Base-by-base conservation (phyloP, 2,113 vertebrate genomes). In the Carollia perspicillata region DNA sequence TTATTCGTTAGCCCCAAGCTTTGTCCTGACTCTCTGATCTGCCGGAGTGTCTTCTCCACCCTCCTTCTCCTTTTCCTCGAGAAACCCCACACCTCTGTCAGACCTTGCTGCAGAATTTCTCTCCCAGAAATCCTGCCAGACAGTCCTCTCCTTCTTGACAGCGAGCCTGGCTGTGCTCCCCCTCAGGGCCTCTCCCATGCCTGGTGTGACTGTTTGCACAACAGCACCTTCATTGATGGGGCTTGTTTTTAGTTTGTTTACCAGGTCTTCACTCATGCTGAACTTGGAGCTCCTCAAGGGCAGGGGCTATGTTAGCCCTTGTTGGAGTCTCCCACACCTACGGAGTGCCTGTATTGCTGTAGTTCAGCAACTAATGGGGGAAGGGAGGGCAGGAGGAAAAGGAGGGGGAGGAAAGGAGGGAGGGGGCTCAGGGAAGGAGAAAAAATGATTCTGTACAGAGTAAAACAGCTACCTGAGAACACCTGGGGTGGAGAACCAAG, bases 281-380 rank as follows among this genome's bases (percentile, higher is more conserved):
- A 71, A 68, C 22, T 28, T 23, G 2, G 7, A n/a, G 63, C 6
- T 68, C 17, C 30, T 86, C 33, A 35, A 65, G 51, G 55, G 22
- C 63, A 60, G 60, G 4, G 37, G 9, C 26, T 69, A 1, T 28
- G 18, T 4, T 33, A 72, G 22, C 14, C 23, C 8, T 26, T n/a
- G 4, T 65, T 93, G 47, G 35, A 78, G 8, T 87, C 20, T 79
- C n/a, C 28, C 35, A 10, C 7, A 60, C 49, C 16, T 47, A 40
- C 20, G 35, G 22, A 77, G 42, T n/a, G 4, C 33, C 33, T n/a
- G 22, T 1, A 12, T 8, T 4, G 22, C 37, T 18, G 0, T 10
- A 65, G 17, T 8, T 60, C n/a, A 44, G 12, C 23, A 51, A 23
- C 84, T 44, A 9, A 8, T 8, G 12, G 35, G 28, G 3, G 51